phyloP scores from a whole-genome alignment of 2,113 vertebrate species.

The Erythrocercus mccallii region DNA sequence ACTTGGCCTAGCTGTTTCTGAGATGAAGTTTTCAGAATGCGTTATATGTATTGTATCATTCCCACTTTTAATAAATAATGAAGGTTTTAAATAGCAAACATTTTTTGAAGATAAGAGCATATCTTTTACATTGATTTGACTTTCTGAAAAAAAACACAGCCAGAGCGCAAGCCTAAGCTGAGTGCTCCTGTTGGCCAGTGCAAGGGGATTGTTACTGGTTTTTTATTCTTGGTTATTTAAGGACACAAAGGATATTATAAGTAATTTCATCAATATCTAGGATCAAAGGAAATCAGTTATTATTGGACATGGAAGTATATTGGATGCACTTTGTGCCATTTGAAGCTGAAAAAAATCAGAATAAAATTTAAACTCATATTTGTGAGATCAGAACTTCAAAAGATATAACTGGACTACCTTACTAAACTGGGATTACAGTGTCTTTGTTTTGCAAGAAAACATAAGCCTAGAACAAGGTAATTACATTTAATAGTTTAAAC shows the following conservation, averaged over 20 bases:
- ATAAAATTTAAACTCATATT: not conserved
- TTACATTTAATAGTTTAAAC: conserved; percentile 21
- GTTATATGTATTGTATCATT: not conserved
- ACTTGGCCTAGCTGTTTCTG: not conserved
- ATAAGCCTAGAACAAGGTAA: not conserved
- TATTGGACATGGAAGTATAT: not conserved
- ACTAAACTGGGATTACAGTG: not conserved
- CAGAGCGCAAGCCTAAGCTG: not conserved
- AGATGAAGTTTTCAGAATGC: conserved; percentile 7
- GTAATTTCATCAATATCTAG: not conserved
- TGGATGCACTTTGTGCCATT: not conserved
- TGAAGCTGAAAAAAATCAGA: not conserved
- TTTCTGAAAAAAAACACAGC: not conserved
- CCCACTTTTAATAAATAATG: conserved; percentile 23
- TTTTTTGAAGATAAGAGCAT: not conserved
- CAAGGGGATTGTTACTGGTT: not conserved
- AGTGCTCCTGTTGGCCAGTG: not conserved
- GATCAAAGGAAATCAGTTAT: not conserved
- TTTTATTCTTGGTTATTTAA: not conserved
- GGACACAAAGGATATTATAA: not conserved
- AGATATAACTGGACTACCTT: not conserved
- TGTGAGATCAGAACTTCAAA: not conserved
- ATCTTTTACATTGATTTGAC: not conserved
- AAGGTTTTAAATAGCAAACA: not conserved
- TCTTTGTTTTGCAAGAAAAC: not conserved